Conservation (phyloP, 2,888 invertebrate species). For the Acrobasis suavella region DNA sequence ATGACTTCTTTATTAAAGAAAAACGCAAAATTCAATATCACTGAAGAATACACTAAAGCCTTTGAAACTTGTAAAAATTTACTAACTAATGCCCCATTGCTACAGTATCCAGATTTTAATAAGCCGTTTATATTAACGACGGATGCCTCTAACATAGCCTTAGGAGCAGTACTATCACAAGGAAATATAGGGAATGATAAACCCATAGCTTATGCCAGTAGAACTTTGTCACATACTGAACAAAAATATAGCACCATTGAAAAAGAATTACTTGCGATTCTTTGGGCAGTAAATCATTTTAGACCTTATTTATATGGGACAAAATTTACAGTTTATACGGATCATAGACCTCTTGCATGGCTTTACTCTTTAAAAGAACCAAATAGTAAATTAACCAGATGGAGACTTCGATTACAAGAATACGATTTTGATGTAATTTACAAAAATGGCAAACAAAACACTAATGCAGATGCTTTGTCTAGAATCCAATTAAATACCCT, state of each 20-base stretch:
- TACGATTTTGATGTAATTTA: slow-evolving; percentile 32
- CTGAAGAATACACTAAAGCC: slow-evolving; percentile 30
- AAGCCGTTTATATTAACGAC: slow-evolving; percentile 36
- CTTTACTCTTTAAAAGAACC: slow-evolving; percentile 28
- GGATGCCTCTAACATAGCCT: slow-evolving; percentile 32
- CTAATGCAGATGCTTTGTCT: slow-evolving; percentile 34
- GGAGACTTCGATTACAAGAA: slow-evolving; percentile 35
- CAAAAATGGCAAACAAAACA: slow-evolving; percentile 31
- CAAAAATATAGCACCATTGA: not conserved
- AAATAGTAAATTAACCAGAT: slow-evolving; percentile 33
- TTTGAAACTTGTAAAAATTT: slow-evolving; percentile 38
- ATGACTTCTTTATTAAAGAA: slow-evolving; percentile 12
- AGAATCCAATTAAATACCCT: slow-evolving; percentile 29
- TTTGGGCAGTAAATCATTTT: not conserved
- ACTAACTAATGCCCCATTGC: slow-evolving; percentile 38
- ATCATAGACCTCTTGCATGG: slow-evolving; percentile 8
- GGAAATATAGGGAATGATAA: slow-evolving; percentile 30
- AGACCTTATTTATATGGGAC: not conserved
- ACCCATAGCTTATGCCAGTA: slow-evolving; percentile 23
- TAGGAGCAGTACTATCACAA: slow-evolving; percentile 37
- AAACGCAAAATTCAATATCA: slow-evolving; percentile 8
- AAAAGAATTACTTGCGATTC: not conserved
- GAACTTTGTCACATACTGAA: not conserved
- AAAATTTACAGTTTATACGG: not conserved
- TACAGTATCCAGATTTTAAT: slow-evolving; percentile 45